Evolutionary conservation across 2,888 invertebrate species (phyloP), one percentile per base, ranked within the genome.

Genomic region (Onchidella celtica): DNA sequence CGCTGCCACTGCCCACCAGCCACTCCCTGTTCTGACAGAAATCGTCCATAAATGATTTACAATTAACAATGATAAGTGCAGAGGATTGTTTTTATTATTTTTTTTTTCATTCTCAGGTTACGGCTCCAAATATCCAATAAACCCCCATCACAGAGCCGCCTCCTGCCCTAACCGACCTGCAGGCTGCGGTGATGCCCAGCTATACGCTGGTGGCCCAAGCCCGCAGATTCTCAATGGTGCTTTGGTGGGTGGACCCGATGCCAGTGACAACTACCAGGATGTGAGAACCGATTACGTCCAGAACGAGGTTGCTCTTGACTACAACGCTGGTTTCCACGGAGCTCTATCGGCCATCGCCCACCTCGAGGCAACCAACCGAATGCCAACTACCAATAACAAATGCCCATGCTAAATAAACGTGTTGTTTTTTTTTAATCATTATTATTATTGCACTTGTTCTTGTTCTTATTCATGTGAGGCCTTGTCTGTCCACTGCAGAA

Each of bases 271-370:
- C 66, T 89, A 89, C 73, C 77, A 79, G 9, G 79, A 79, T 61
- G 21, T 21, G 3, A 74, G 89, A 24, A 72, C 81, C 9, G 88
- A 90, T 70, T 89, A 88, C 84, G 82, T 85, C 57, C 84, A 83
- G 79, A 90, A 90, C 76, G 90, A 89, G 77, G 89, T 90, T 17
- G 88, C 90, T 9, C 84, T 83, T 38, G 88, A 89, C 80, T 90
- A 89, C 83, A 90, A 90, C 77, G 86, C 89, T 29, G 90, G 89
- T 21, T 90, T 89, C 87, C 89, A 89, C 76, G 81, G 85, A 3
- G 89, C 90, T 34, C 79, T 90, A 11, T 90, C 90, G 40, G 84
- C 65, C 36, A 59, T 68, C 27, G 68, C 78, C 24, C 81, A 84
- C 29, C 66, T 84, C 11, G 61, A 81, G 59, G 72, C 61, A 0